These are phyloP conservation scores for Mareca strepera DNA, from an alignment of 2,797 vertebrate species.

Conservation along the genomic window DNA sequence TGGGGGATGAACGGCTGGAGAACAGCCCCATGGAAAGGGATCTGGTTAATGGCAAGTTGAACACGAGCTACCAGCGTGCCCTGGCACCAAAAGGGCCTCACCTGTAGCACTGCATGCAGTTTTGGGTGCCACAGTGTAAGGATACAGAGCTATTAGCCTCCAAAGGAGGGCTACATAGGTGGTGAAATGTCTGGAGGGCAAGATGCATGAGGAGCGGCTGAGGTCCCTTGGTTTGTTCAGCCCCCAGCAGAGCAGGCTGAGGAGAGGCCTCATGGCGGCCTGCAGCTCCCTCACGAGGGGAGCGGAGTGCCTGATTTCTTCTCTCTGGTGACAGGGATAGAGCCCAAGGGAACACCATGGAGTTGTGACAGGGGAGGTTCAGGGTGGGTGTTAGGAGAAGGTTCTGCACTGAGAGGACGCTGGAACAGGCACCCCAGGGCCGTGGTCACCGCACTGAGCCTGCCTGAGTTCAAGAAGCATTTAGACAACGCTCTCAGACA, in stretches of 20 bases:
- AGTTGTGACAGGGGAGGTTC: neutral
- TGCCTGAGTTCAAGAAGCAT: neutral
- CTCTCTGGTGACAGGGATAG: neutral
- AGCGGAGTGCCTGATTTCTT: neutral
- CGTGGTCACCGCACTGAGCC: neutral
- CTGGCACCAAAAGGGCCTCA: neutral
- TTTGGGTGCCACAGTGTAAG: neutral
- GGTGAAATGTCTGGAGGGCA: neutral
- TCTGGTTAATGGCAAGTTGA: neutral
- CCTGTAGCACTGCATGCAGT: neutral
- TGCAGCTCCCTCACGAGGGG: neutral
- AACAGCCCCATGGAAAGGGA: neutral
- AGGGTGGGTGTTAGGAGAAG: neutral
- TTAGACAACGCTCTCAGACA: neutral
- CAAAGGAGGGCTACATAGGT: neutral
- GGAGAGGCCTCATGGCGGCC: neutral
- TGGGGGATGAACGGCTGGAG: neutral
- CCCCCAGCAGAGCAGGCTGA: neutral
- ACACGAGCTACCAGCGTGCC: neutral
- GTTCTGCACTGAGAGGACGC: neutral
- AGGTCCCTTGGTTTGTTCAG: neutral
- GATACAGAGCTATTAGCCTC: neutral
- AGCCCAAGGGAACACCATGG: neutral
- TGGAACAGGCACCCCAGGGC: neutral
- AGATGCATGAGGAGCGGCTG: neutral